Evolutionary conservation across 2,888 invertebrate species (phyloP).

Genomic region (Cynaeus angustus): DNA sequence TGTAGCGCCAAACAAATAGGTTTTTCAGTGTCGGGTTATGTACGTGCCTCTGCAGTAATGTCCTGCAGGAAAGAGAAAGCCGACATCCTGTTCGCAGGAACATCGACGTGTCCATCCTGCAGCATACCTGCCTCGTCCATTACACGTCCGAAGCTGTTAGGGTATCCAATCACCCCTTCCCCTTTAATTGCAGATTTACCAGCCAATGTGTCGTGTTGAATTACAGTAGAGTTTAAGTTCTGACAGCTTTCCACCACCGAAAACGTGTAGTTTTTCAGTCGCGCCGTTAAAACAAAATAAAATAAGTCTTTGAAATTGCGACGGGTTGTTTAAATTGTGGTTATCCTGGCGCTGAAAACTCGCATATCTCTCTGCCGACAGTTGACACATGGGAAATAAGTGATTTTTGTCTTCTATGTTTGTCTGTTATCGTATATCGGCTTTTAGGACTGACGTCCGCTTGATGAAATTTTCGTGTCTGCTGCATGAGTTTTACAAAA

Average conservation of each 20-base stretch:
- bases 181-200: constrained; percentile 47
- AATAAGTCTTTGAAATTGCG: constrained; percentile 36
- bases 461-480: constrained; percentile 31
- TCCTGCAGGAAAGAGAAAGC: constrained; percentile 10
- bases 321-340: constrained; percentile 40
- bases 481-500: constrained; percentile 20
- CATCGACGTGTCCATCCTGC: constrained; percentile 30
- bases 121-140: constrained; percentile 45
- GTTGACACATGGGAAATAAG: constrained; percentile 47
- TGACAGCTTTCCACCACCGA: constrained; percentile 19
- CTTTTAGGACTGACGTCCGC: constrained; percentile 31
- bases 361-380: constrained; percentile 33
- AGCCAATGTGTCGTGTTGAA: constrained; percentile 46
- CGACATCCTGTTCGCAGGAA: constrained; percentile 17
- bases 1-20: constrained; percentile 20
- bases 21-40: constrained; percentile 25
- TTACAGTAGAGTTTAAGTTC: constrained; percentile 30
- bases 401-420: constrained; percentile 42
- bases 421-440: constrained; percentile 40
- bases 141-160: constrained; percentile 47
- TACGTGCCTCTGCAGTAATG: constrained; percentile 22
- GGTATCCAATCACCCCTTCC: constrained; percentile 45
- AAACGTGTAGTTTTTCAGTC: constrained; percentile 15
- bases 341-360: constrained; percentile 39
- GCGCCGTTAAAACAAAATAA: constrained; percentile 25